Conservation (phyloP, 1,140 invertebrate species). For the Bombyx mori region DNA sequence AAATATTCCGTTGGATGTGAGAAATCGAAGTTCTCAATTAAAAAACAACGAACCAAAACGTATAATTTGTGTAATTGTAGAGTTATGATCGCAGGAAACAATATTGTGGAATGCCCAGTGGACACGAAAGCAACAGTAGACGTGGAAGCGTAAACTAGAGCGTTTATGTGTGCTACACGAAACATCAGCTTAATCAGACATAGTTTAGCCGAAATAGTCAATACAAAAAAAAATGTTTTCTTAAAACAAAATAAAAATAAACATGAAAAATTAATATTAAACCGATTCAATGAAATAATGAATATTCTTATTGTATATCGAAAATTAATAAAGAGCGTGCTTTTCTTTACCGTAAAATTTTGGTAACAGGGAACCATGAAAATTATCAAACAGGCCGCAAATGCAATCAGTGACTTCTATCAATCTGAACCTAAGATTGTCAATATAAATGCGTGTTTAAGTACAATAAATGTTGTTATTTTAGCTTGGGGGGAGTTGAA, state of each 20-base stretch:
- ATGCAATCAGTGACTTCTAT: no score
- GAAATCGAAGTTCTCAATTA: constrained; percentile 22
- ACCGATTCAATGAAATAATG: no score
- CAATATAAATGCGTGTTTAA: no score
- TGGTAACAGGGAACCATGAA: no score
- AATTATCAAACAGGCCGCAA: no score
- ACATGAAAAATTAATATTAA: no score
- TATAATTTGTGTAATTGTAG: constrained; percentile 17
- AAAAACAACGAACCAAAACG: constrained; percentile 12
- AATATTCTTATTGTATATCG: no score
- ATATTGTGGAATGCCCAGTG: constrained; percentile 7
- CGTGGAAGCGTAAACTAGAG: background rate
- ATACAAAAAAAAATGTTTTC: background rate
- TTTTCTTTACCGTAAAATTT: no score
- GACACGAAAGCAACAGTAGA: constrained; percentile 11
- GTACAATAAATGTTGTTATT: no score
- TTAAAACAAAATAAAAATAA: background rate
- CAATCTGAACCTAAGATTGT: no score
- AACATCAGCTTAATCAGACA: background rate
- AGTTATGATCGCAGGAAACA: constrained; percentile 19
- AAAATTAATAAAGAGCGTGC: no score
- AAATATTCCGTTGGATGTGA: constrained; percentile 17
- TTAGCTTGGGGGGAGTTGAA: no score
- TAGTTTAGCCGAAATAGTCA: background rate
- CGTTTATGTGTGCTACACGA: background rate